These are phyloP conservation scores for Netelia virgata DNA, from an alignment of 2,888 invertebrate genomes.

Conservation along the genomic window DNA sequence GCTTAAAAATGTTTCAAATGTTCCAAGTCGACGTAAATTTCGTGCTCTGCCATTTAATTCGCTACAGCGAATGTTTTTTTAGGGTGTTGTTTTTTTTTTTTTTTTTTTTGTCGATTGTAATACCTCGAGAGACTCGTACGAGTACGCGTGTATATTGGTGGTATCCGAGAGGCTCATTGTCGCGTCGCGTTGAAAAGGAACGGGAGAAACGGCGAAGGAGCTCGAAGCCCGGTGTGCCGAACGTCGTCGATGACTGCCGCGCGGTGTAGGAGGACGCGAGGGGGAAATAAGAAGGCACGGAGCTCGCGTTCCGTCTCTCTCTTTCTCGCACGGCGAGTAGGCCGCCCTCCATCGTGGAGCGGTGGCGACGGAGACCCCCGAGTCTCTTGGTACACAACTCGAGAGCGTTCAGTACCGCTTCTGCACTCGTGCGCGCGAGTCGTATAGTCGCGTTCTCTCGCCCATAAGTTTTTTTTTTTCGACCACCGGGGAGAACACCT, in stretches of 20 bases:
- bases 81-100: background rate
- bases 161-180: conserved; percentile 22
- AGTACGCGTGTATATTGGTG: background rate
- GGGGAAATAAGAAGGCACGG: conserved; percentile 46
- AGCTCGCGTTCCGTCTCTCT: conserved; percentile 19
- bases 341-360: conserved; percentile 85
- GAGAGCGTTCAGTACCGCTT: conserved; percentile 78
- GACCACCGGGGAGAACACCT: background rate
- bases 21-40: too few species aligned
- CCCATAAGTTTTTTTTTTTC: background rate
- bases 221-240: conserved; percentile 18
- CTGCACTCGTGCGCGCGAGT: conserved; percentile 72
- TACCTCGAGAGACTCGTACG: too few species aligned
- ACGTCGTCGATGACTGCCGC: conserved; percentile 39
- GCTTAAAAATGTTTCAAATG: too few species aligned
- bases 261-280: conserved; percentile 53
- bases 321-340: conserved; percentile 45
- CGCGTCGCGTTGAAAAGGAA: conserved; percentile 46
- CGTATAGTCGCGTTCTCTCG: background rate
- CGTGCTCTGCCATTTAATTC: too few species aligned
- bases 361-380: conserved; percentile 87
- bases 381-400: conserved; percentile 11
- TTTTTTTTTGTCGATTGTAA: background rate
- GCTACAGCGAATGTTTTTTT: too few species aligned
- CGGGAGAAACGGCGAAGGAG: conserved; percentile 44